A percentile compares a stretch with the other conserved stretches of the same genome.
These are phyloP conservation scores for Hoplias malabaricus DNA, from an alignment of 2,113 vertebrate species.

Conservation along the genomic window DNA sequence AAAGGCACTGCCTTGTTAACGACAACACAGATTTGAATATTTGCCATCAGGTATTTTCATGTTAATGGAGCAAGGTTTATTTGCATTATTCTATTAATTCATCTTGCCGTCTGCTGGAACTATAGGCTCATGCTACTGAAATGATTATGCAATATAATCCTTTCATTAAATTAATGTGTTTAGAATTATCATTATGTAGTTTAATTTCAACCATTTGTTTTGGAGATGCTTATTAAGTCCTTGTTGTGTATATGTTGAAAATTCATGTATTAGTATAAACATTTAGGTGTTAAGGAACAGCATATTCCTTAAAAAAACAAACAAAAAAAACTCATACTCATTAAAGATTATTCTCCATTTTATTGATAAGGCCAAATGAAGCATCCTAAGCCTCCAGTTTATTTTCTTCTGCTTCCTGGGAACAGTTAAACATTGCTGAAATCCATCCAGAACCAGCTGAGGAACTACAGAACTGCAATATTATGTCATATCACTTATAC, in stretches of 20 bases:
- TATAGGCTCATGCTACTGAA: constrained; percentile 8
- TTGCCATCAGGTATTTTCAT: constrained; percentile 46
- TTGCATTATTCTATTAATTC: constrained; percentile 37
- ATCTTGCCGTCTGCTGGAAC: background rate
- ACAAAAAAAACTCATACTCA: too few species aligned
- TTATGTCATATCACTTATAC: background rate
- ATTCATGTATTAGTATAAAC: background rate
- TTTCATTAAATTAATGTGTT: background rate
- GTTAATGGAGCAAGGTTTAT: constrained; percentile 17
- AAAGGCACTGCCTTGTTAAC: background rate
- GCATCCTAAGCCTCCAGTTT: background rate
- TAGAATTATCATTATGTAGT: background rate
- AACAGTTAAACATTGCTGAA: background rate
- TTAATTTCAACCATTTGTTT: background rate
- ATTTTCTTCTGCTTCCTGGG: background rate
- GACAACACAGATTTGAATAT: constrained; percentile 30
- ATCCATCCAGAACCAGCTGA: background rate
- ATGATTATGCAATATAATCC: constrained; percentile 11
- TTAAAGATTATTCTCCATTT: too few species aligned
- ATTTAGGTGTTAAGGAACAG: too few species aligned
- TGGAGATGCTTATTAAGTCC: background rate
- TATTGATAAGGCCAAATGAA: background rate
- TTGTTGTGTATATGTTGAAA: background rate
- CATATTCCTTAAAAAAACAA: too few species aligned
- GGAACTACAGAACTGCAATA: background rate